These are phyloP conservation scores for Ypsolopha scabrella DNA, from an alignment of 2,888 invertebrate species.

Conservation along the genomic window DNA sequence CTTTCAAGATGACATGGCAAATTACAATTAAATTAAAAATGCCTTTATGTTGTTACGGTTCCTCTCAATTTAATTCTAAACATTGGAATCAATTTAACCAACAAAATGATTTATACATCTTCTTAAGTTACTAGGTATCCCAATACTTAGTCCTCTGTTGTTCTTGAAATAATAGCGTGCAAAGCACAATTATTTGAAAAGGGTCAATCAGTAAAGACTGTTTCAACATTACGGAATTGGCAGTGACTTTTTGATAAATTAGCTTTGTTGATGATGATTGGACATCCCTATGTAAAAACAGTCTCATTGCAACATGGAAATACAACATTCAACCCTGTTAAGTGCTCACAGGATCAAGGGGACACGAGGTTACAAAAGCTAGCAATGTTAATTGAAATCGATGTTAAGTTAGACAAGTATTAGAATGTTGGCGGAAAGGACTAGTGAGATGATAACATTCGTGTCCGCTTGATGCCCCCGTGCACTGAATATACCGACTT, in stretches of 20 bases:
- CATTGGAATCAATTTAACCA: slow-evolving; percentile 62
- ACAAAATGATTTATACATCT: slow-evolving; percentile 64
- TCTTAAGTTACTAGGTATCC: slow-evolving; percentile 51
- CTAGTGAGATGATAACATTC: slow-evolving; percentile 41
- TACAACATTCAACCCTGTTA: slow-evolving; percentile 62
- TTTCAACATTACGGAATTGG: slow-evolving; percentile 26
- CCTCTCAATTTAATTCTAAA: slow-evolving; percentile 46
- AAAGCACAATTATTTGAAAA: slow-evolving; percentile 37
- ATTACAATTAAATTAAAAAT: slow-evolving; percentile 51
- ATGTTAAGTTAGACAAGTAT: slow-evolving; percentile 44
- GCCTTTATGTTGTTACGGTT: slow-evolving; percentile 49
- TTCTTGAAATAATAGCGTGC: slow-evolving; percentile 34
- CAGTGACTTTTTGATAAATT: slow-evolving; percentile 10
- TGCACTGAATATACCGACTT: slow-evolving; percentile 30
- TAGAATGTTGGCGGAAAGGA: slow-evolving; percentile 24
- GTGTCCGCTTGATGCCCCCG: slow-evolving; percentile 58
- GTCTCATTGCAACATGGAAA: slow-evolving; percentile 37
- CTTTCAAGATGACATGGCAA: slow-evolving; percentile 65
- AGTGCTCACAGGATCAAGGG: slow-evolving; percentile 60
- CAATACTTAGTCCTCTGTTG: slow-evolving; percentile 57
- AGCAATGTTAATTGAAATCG: slow-evolving; percentile 47
- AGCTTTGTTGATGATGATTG: background rate
- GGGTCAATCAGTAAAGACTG: slow-evolving; percentile 32
- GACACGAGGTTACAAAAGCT: slow-evolving; percentile 60
- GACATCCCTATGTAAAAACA: slow-evolving; percentile 32